phyloP scores from a whole-genome alignment of 2,888 invertebrate species.

The Latheticus oryzae region DNA sequence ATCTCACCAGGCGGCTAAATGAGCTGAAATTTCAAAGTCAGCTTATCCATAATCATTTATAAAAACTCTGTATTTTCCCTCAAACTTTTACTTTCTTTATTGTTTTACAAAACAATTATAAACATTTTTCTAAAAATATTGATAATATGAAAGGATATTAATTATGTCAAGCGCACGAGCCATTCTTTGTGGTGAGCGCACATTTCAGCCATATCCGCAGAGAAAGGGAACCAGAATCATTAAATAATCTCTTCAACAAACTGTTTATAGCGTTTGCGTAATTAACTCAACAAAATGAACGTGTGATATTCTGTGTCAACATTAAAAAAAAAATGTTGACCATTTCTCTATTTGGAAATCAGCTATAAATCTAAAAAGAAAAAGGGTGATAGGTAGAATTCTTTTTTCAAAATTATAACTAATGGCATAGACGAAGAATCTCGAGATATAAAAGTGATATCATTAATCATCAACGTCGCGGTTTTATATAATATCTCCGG shows the following conservation, averaged over 20 bases:
- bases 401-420: constrained; percentile 6
- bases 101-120: too few species aligned
- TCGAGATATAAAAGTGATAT: not conserved
- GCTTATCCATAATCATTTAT: too few species aligned
- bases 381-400: constrained; percentile 15
- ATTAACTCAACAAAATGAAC: constrained; percentile 14
- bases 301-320: constrained; percentile 11
- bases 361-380: constrained; percentile 6
- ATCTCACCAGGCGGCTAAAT: too few species aligned
- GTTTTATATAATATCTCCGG: constrained; percentile 6
- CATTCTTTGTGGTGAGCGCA: constrained; percentile 21
- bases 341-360: not conserved
- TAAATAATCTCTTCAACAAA: constrained; percentile 26
- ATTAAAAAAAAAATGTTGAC: constrained; percentile 5
- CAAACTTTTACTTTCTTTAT: too few species aligned
- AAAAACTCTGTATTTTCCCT: too few species aligned
- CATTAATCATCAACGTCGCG: constrained; percentile 5
- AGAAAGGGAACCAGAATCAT: constrained; percentile 27
- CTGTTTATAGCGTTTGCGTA: constrained; percentile 16
- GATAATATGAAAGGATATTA: constrained; percentile 16
- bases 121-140: too few species aligned
- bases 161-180: constrained; percentile 33
- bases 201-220: constrained; percentile 11
- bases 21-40: too few species aligned
- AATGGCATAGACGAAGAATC: not conserved